phyloP scores from a whole-genome alignment of 2,797 vertebrate species.

The Hippocampus kuda region DNA sequence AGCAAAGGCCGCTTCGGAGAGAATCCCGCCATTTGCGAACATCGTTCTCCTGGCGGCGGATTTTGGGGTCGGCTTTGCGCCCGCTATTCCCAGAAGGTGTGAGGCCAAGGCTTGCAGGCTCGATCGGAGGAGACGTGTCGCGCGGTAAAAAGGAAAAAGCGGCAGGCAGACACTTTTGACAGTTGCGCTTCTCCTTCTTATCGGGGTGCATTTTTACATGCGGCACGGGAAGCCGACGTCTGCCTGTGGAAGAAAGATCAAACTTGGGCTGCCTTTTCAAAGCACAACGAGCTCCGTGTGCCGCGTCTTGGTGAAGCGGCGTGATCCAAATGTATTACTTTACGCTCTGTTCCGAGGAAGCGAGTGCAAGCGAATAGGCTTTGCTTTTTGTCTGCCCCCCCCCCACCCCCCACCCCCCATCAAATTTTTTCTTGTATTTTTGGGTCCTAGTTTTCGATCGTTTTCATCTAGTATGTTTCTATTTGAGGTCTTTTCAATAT shows the following conservation, averaged over 20 bases:
- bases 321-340: neutral
- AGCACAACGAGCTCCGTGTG: neutral
- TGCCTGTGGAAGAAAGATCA: neutral
- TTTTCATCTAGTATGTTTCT: too few relatives aligned
- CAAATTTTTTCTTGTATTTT: too few relatives aligned
- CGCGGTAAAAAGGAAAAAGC: neutral
- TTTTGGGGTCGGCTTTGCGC: neutral
- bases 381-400: neutral
- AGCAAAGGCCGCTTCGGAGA: conserved; percentile 2
- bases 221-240: neutral
- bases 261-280: neutral
- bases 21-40: conserved; percentile 3
- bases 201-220: neutral
- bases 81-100: neutral
- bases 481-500: too few relatives aligned
- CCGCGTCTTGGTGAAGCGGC: conserved; percentile 18
- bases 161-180: neutral
- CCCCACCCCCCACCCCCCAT: too few relatives aligned
- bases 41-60: neutral
- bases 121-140: neutral
- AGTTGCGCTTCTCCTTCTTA: neutral
- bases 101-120: neutral
- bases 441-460: too few relatives aligned
- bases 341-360: neutral
- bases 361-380: too few relatives aligned